Evolutionary conservation across 2,888 invertebrate species (phyloP), one percentile per base, ranked within the genome.

Genomic region (Electrophaes corylata): DNA sequence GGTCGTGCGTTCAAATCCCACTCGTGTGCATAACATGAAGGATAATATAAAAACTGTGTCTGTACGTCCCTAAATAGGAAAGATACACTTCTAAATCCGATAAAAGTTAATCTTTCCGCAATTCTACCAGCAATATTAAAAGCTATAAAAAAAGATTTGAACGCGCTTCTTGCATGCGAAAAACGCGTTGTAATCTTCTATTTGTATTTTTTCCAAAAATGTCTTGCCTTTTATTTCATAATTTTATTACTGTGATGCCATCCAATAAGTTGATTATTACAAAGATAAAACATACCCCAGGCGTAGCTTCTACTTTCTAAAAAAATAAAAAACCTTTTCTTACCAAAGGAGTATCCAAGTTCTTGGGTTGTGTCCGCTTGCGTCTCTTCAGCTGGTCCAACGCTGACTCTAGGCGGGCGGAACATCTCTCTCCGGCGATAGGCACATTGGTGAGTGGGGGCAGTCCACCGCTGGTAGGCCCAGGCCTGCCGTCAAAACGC

Each of bases 341-440:
- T 78, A 92, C 92, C 81, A 80, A 67, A 46, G 91, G 92, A 5
- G 81, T 83, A 43, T 92, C 92, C 60, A 88, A 69, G 58, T 81
- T 88, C 64, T 92, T 92, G 6, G 88, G 89, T 73, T 93, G 93
- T 44, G 89, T 91, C 55, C 93, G 79, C 72, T 94, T 93, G 45
- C 93, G 81, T 33, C 93, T 80, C 67, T 93, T 92, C 75, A 95
- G 89, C 70, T 94, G 94, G 64, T 95, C 95, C 45, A 95, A 76
- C 0, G 95, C 95, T 8, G 91, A 92, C 77, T 95, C 95, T 55
- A 95, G 81, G 14, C 94, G 92, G 14, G 94, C 92, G 0, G 94
- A 94, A 68, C 95, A 95, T 60, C 94, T 89, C 51, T 93, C 93
- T 3, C 92, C 92, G 46, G 83, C 84, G 5, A 90, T 71, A 0